Evolutionary conservation across 2,888 invertebrate species (phyloP).

Genomic region (Prenolepis imparis): DNA sequence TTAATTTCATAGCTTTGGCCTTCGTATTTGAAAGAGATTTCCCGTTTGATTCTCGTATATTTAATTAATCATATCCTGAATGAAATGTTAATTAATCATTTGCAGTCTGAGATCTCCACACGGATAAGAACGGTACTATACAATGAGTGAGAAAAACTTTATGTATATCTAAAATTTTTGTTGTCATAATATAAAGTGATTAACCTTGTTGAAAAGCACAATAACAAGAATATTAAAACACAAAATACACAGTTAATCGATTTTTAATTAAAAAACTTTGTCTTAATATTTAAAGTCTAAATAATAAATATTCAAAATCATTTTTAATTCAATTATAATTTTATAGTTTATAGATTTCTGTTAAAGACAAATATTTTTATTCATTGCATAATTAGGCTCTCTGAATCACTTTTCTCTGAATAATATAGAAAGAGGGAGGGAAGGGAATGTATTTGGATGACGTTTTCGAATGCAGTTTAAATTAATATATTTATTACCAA

Average conservation of each 20-base stretch:
- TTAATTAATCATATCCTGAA: slow-evolving; percentile 39
- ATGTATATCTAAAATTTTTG: neutral
- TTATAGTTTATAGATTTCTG: neutral
- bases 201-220: too few species aligned
- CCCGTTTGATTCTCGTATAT: slow-evolving; percentile 24
- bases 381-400: too few species aligned
- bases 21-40: slow-evolving; percentile 12
- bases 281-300: neutral
- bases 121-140: slow-evolving; percentile 10
- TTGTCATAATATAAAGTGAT: neutral
- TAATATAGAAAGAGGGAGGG: too few species aligned
- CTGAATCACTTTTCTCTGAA: too few species aligned
- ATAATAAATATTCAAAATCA: slow-evolving; percentile 3
- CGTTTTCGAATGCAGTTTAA: too few species aligned
- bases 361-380: too few species aligned
- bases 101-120: slow-evolving; percentile 1
- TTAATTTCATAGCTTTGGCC: slow-evolving; percentile 29
- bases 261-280: neutral
- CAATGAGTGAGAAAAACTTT: slow-evolving; percentile 32
- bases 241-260: neutral
- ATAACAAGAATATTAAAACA: neutral
- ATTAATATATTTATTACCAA: too few species aligned
- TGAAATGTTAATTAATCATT: slow-evolving; percentile 32
- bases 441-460: too few species aligned
- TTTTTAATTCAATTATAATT: neutral